Base-by-base conservation (phyloP, 1,140 invertebrate species). In the Drosophila sp. region DNA sequence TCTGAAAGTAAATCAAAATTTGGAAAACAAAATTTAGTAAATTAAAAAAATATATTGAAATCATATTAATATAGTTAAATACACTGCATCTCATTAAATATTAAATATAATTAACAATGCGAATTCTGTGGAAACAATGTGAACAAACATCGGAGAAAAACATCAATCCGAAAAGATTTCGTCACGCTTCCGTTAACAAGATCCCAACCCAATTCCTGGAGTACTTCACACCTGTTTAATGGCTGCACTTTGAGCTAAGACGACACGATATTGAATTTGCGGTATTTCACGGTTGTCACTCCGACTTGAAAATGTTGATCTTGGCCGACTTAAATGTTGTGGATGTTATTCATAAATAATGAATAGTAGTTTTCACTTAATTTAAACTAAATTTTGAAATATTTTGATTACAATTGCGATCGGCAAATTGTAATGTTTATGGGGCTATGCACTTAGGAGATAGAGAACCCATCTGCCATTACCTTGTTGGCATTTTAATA, bases 1-100 rank as follows among this genome's bases (percentile, higher is more conserved):
- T 95, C 96, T 97, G 94, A 7, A 95, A 95, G 78, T 90, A 92
- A 92, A 91, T 62, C 4, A 11, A 11, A 29, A 27, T n/a, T 27
- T 48, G 0, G 7, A 7, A 32, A 14, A 32, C 9, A 2, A 21
- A 34, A 34, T 11, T 40, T 27, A 36, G 29, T 36, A 36, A 5
- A 32, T 41, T n/a, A 34, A 11, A 21, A 21, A 21, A 21, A 21
- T n/a, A n/a, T n/a, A n/a, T n/a, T n/a, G n/a, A n/a, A n/a, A n/a
- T n/a, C n/a, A 21, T 4, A 21, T 21, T 21, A 21, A 2, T 21
- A 21, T 2, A 21, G 43, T 43, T 14, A 40, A 4, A 34, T 5
- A n/a, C 4, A 27, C 14, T 45, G 29, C 18, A 65, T 11, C 38
- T 25, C 40, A 34, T 21, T 46, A 14, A 25, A 46, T 34, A 36